Base-by-base conservation (phyloP, 2,797 vertebrate species). In the Notoglanidium macrostoma region DNA sequence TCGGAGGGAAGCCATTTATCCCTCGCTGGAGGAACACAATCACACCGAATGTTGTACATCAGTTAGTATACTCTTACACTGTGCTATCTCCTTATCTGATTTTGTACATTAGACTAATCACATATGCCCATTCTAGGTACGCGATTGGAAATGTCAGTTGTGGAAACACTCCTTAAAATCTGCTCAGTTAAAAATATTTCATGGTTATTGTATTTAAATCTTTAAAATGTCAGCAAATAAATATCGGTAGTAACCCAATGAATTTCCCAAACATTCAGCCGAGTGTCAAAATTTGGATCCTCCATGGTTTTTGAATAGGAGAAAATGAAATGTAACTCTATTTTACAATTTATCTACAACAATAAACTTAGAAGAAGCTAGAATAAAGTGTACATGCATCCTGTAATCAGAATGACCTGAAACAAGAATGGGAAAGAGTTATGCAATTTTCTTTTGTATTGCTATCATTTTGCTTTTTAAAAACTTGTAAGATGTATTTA, bases 1-100 rank as follows among this genome's bases (percentile, higher is more conserved):
- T 97, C 97, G 29, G 97, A 97, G 57, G 97, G 97, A 57, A 97
- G 95, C 97, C 97, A 97, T 93, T 97, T 97, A 88, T 97, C 96
- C 94, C 97, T 96, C 81, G 97, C 97, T 97, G 91, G 83, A 95
- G 44, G 26, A 59, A 87, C 10, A 40, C 5, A 67, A 32, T 44
- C 11, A 78, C 40, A 74, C 15, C 59, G 55, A 67, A 67, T 15
- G 73, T 46, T 65, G 14, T 49, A 57, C 11, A 40, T 23, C 21
- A 19, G 1, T 68, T 49, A 55, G 40, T 49, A 32, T 10, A 63
- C 35, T 17, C 23, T 12, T 35, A 3, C 17, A 81, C 57, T n/a
- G 23, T 26, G 21, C 57, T 21, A 78, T 78, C 17, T 19, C 19
- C n/a, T 35, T 0, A 77, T 78, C 17, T 9, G 3, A 61, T 65